phyloP scores from a whole-genome alignment of 1,140 invertebrate species.

The Bathynomus jamesi region DNA sequence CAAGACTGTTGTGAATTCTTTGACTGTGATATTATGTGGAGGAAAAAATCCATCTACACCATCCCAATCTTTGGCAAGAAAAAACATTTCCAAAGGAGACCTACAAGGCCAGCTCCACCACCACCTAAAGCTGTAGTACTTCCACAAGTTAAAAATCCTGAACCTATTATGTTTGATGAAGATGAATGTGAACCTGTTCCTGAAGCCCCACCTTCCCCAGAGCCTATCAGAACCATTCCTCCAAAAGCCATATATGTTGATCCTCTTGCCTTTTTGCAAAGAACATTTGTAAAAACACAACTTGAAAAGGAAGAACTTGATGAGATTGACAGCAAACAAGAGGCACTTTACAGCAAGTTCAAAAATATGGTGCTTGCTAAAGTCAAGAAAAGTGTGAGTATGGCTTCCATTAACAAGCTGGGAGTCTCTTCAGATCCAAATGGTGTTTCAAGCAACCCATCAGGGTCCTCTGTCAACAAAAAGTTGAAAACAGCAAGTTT shows the following conservation, averaged over 20 bases:
- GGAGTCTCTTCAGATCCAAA: constrained; percentile 25
- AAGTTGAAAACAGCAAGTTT: constrained; percentile 32
- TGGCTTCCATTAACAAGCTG: constrained; percentile 27
- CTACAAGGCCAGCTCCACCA: constrained; percentile 31
- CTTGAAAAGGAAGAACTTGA: constrained; percentile 35
- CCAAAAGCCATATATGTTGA: constrained; percentile 37
- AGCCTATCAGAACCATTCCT: constrained; percentile 27
- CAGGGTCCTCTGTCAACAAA: constrained; percentile 21
- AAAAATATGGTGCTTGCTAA: constrained; percentile 32
- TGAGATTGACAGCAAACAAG: constrained; percentile 30
- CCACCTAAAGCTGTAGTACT: constrained; percentile 25
- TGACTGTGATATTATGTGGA: constrained; percentile 36
- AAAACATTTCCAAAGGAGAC: constrained; percentile 26
- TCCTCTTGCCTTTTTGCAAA: constrained; percentile 33
- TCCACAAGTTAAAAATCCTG: constrained; percentile 22
- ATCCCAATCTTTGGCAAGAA: constrained; percentile 30
- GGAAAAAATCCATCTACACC: constrained; percentile 33
- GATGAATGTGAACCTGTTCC: constrained; percentile 34
- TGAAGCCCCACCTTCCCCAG: constrained; percentile 35
- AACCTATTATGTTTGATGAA: constrained; percentile 27
- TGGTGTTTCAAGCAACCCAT: constrained; percentile 9
- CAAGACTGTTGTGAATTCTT: constrained; percentile 37
- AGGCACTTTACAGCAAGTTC: constrained; percentile 33
- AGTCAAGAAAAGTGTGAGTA: constrained; percentile 26
- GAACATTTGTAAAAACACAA: constrained; percentile 34